A percentile compares a stretch with the other conserved stretches of the same genome.
Conservation (phyloP, 2,113 vertebrate genomes). For the Nothoprocta pentlandii region DNA sequence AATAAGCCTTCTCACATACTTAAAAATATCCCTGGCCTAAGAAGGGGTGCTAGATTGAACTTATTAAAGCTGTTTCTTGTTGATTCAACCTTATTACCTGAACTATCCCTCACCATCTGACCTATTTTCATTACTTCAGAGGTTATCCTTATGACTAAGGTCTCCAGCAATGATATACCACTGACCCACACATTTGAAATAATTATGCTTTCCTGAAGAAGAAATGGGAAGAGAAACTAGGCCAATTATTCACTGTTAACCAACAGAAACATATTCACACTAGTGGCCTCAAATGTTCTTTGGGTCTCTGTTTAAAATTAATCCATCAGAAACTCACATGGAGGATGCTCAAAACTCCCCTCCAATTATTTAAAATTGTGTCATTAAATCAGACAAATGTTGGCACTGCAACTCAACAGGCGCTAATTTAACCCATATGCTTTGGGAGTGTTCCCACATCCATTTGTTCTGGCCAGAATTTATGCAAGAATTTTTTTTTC, state of each 20-base stretch:
- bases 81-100: background rate
- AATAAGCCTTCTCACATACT: background rate
- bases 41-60: background rate
- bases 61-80: background rate
- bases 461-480: constrained; percentile 58
- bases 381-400: constrained; percentile 68
- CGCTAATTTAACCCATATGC: constrained; percentile 70
- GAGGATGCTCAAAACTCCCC: constrained; percentile 53
- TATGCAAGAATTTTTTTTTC: constrained; percentile 10
- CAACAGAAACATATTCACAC: constrained; percentile 46
- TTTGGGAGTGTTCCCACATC: constrained; percentile 61
- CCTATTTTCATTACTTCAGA: background rate
- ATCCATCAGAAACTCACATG: constrained; percentile 59
- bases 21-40: background rate
- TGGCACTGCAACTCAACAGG: constrained; percentile 66
- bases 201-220: constrained; percentile 40
- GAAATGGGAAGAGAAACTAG: constrained; percentile 57
- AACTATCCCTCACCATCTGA: background rate
- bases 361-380: constrained; percentile 64
- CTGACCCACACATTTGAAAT: constrained; percentile 26
- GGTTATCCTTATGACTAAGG: background rate
- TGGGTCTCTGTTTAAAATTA: constrained; percentile 59
- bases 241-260: constrained; percentile 65
- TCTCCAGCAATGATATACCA: background rate
- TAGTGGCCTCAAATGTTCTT: constrained; percentile 55